Percentiles rank a stretch among this genome's conserved stretches.
Conservation (phyloP, 2,888 invertebrate species). For the Drosophila koepferae region DNA sequence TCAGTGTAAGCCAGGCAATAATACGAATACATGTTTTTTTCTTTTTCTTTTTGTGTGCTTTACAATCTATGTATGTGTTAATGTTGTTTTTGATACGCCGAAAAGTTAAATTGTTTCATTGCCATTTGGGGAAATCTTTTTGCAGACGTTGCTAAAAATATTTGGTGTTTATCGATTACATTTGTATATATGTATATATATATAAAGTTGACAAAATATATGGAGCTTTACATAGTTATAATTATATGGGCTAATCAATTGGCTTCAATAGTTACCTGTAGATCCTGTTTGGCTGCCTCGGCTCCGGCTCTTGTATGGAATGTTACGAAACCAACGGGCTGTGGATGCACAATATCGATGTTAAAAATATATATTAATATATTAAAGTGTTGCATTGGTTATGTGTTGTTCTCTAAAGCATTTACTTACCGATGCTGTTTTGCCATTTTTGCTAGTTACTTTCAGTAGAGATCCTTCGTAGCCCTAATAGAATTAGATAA, state of each 20-base stretch:
- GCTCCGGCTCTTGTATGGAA: slow-evolving; percentile 99
- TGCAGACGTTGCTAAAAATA: slow-evolving; percentile 52
- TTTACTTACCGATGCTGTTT: slow-evolving; percentile 98
- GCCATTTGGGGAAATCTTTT: slow-evolving; percentile 26
- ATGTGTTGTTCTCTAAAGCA: background rate
- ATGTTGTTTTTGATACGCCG: slow-evolving; percentile 34
- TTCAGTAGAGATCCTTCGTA: slow-evolving; percentile 99
- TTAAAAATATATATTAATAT: background rate
- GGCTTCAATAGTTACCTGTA: slow-evolving; percentile 91
- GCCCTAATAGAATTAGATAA: slow-evolving; percentile 88
- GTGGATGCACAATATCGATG: slow-evolving; percentile 22
- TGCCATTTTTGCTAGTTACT: slow-evolving; percentile 99
- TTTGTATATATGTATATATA: slow-evolving; percentile 36
- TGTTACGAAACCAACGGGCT: slow-evolving; percentile 99
- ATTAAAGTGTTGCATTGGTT: background rate
- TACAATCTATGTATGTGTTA: slow-evolving; percentile 62
- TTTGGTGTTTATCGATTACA: slow-evolving; percentile 52
- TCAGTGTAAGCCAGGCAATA: slow-evolving; percentile 72
- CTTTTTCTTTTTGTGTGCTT: slow-evolving; percentile 65
- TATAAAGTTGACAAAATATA: slow-evolving; percentile 13
- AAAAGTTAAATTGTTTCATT: slow-evolving; percentile 33
- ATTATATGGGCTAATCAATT: background rate
- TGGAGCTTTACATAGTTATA: background rate
- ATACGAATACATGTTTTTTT: slow-evolving; percentile 48
- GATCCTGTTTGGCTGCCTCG: slow-evolving; percentile 98